Evolutionary conservation across 2,113 vertebrate genomes (phyloP), one percentile per base, ranked within the genome.

Genomic region (Elachura formosa): DNA sequence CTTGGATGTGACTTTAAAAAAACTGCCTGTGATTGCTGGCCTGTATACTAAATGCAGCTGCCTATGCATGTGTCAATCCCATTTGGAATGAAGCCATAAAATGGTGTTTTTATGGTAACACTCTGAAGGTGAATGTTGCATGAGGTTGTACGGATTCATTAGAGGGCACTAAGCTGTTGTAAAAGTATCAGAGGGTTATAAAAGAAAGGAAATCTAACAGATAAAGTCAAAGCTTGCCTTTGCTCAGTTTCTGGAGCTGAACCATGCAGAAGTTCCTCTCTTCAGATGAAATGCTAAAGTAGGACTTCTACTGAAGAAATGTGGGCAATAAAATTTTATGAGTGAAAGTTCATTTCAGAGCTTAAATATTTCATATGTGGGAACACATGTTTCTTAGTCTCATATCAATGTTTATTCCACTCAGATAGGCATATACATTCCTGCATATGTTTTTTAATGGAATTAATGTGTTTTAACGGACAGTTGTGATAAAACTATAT

Each of bases 41-140:
- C 51, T 81, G 3, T 52, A 21, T 26, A 33, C 20, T 29, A n/a
- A 85, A 25, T 40, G 34, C 18, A 58, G 17, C 12, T 74, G 10
- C 22, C 12, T 55, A 16, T 0, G 0, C 17, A 13, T 9, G 5
- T 45, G 15, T n/a, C 33, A 61, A 28, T 43, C 18, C 6, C 14
- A 3, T 43, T 43, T 55, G n/a, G 14, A 90, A 26, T 84, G 55
- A n/a, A 92, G 49, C 10, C 46, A 51, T 59, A 64, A 76, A 84
- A 46, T 22, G 2, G 0, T 4, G 16, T 48, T 69, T 69, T 69
- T 74, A 38, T 33, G 5, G 14, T 19, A 43, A 77, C 17, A 6
- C 7, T 69, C 34, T 46, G 23, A 84, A 73, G 4, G 5, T 51
- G 5, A 25, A 6, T 43, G 15, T 34, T 69, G 6, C 5, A 17